phyloP scores from a whole-genome alignment of 2,113 vertebrate genomes.

The Halichoeres trimaculatus region DNA sequence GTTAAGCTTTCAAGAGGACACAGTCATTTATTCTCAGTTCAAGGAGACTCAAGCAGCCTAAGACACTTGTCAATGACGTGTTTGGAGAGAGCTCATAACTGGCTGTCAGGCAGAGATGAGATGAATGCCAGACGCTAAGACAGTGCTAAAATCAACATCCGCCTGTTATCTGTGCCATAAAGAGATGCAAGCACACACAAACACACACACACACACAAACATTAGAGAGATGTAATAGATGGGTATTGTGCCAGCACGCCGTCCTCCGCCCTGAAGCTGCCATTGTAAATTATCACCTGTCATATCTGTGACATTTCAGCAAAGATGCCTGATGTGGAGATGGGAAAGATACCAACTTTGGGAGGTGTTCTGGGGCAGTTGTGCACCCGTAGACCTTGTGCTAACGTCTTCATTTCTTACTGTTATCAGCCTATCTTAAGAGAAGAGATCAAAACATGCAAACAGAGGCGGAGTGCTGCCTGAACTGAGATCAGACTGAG shows the following conservation, averaged over 20 bases:
- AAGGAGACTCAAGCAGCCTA: slow-evolving; percentile 65
- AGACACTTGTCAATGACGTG: slow-evolving; percentile 62
- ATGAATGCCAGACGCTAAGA: slow-evolving; percentile 28
- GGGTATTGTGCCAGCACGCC: slow-evolving; percentile 45
- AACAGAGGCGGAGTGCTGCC: slow-evolving; percentile 53
- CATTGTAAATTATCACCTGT: slow-evolving; percentile 72
- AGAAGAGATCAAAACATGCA: slow-evolving; percentile 72
- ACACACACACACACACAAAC: slow-evolving; percentile 20
- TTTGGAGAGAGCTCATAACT: slow-evolving; percentile 59
- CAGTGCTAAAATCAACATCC: slow-evolving; percentile 51
- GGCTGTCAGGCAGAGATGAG: slow-evolving; percentile 57
- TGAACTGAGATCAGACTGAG: slow-evolving; percentile 73
- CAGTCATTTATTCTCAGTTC: slow-evolving; percentile 65
- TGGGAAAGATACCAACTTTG: slow-evolving; percentile 60
- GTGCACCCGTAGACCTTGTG: slow-evolving; percentile 1
- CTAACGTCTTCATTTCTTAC: slow-evolving; percentile 13
- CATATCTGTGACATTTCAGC: slow-evolving; percentile 69
- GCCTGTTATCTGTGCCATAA: slow-evolving; percentile 56
- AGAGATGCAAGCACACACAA: slow-evolving; percentile 43
- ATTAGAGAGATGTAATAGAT: slow-evolving; percentile 46
- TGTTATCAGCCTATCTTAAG: slow-evolving; percentile 77
- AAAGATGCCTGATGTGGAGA: slow-evolving; percentile 56
- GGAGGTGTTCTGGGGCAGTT: slow-evolving; percentile 22
- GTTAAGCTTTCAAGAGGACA: slow-evolving; percentile 58
- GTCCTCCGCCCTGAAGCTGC: slow-evolving; percentile 46